Evolutionary conservation across 2,113 vertebrate genomes (phyloP).

Genomic region (Xyliphius kryptos): DNA sequence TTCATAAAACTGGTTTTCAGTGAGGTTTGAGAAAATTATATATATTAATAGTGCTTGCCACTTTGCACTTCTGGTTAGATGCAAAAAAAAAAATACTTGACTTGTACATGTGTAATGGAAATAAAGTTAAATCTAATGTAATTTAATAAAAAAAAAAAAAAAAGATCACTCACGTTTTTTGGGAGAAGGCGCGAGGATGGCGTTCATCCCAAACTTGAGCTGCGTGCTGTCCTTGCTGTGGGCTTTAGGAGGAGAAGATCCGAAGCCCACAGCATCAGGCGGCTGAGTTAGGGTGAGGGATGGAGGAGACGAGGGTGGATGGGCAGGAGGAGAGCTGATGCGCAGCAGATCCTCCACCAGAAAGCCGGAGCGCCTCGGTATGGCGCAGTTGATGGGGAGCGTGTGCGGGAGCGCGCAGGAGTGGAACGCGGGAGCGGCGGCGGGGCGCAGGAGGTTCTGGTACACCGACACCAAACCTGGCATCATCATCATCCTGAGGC

Average conservation of each 20-base stretch:
- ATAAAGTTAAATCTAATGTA: no score
- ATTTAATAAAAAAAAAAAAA: no score
- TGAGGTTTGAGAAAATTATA: no score
- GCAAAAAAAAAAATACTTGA: no score
- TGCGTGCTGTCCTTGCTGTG: slow-evolving; percentile 73
- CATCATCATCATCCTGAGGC: slow-evolving; percentile 85
- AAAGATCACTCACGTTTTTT: slow-evolving; percentile 73
- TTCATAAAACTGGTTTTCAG: no score
- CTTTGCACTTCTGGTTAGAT: no score
- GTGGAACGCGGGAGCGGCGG: slow-evolving; percentile 55
- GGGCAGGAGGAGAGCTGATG: slow-evolving; percentile 69
- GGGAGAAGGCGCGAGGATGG: slow-evolving; percentile 85
- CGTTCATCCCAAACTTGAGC: slow-evolving; percentile 93
- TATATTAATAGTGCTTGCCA: no score
- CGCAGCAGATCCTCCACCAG: slow-evolving; percentile 91
- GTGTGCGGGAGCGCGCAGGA: neutral
- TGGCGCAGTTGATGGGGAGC: slow-evolving; percentile 26
- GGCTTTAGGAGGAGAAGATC: slow-evolving; percentile 68
- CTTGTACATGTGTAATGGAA: no score
- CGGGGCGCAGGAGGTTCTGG: slow-evolving; percentile 83
- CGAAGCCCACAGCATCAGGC: slow-evolving; percentile 16
- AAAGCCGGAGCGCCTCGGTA: slow-evolving; percentile 82
- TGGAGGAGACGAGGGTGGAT: slow-evolving; percentile 59
- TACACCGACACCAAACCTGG: slow-evolving; percentile 84
- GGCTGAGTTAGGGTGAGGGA: slow-evolving; percentile 42